These are phyloP conservation scores for Cheirogaleus medius DNA, from an alignment of 2,113 vertebrate genomes.

Conservation along the genomic window DNA sequence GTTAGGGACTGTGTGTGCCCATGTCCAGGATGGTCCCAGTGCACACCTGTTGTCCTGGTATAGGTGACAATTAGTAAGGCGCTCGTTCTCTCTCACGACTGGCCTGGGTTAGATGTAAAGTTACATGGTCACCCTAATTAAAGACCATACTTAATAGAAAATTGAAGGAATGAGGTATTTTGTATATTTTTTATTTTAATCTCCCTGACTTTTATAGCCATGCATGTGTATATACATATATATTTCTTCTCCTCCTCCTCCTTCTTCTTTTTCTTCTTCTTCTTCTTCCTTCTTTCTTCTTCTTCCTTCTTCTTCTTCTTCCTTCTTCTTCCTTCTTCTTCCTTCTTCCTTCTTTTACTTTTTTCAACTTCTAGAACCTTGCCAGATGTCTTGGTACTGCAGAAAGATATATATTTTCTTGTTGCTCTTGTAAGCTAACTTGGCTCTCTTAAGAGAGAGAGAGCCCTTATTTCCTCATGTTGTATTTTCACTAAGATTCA, in stretches of 20 bases:
- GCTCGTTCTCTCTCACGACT: not conserved
- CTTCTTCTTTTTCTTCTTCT: no score
- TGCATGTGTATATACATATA: not conserved
- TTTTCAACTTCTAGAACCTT: not conserved
- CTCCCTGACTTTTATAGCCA: not conserved
- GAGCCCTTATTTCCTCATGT: not conserved
- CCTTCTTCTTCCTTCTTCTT: no score
- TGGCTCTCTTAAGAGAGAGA: not conserved
- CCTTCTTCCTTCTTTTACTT: no score
- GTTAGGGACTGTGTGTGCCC: not conserved
- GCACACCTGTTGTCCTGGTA: not conserved
- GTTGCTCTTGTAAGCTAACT: not conserved
- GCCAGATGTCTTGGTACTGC: not conserved
- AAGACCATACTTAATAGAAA: not conserved
- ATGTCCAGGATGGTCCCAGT: not conserved
- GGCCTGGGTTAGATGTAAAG: not conserved
- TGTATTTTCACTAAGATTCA: not conserved
- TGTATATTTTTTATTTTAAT: constrained; percentile 5
- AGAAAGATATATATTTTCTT: not conserved
- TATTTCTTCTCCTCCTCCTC: no score
- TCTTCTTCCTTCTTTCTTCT: no score
- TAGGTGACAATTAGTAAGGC: not conserved
- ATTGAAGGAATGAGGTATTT: not conserved
- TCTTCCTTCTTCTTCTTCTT: no score
- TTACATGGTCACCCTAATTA: not conserved